Conservation (phyloP, 1,140 invertebrate species). For the Steinernema khuongi region DNA sequence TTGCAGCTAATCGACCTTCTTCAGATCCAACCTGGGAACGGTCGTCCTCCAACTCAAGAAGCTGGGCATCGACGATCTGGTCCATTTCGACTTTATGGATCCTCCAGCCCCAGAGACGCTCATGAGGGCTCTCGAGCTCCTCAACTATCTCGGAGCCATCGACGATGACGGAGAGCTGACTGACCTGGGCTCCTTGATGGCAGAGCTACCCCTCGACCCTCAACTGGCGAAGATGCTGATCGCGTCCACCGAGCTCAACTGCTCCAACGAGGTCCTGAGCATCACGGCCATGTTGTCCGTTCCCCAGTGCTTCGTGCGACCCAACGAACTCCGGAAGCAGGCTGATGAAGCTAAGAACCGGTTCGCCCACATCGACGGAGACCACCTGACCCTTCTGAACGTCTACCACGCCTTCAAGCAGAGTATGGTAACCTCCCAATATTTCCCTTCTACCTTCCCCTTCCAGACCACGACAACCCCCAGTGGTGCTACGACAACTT, state of each 20-base stretch:
- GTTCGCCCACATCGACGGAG: constrained; percentile 98
- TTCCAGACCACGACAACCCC: constrained; percentile 72
- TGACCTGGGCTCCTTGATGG: constrained; percentile 95
- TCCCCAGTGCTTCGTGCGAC: constrained; percentile 97
- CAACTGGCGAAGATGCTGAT: constrained; percentile 98
- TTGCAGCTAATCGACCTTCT: constrained; percentile 26
- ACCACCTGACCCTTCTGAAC: constrained; percentile 89
- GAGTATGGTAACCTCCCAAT: constrained; percentile 71
- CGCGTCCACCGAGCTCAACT: constrained; percentile 83
- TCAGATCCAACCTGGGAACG: constrained; percentile 80
- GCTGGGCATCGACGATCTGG: constrained; percentile 95
- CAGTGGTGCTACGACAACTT: constrained; percentile 99
- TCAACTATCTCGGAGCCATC: constrained; percentile 91
- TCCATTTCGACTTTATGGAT: constrained; percentile 99
- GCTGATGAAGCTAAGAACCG: constrained; percentile 98
- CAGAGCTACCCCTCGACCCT: constrained; percentile 97
- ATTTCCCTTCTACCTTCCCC: neutral
- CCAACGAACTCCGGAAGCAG: constrained; percentile 95
- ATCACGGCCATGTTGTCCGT: constrained; percentile 99
- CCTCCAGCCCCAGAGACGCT: constrained; percentile 98
- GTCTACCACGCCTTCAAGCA: constrained; percentile 98
- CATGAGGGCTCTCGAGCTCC: constrained; percentile 93
- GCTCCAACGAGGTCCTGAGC: constrained; percentile 97
- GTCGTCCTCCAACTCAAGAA: constrained; percentile 97
- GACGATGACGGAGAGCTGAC: constrained; percentile 95